Evolutionary conservation across 1,140 invertebrate genomes (phyloP), one percentile per base, ranked within the genome.

Genomic region (Euschistus heros): DNA sequence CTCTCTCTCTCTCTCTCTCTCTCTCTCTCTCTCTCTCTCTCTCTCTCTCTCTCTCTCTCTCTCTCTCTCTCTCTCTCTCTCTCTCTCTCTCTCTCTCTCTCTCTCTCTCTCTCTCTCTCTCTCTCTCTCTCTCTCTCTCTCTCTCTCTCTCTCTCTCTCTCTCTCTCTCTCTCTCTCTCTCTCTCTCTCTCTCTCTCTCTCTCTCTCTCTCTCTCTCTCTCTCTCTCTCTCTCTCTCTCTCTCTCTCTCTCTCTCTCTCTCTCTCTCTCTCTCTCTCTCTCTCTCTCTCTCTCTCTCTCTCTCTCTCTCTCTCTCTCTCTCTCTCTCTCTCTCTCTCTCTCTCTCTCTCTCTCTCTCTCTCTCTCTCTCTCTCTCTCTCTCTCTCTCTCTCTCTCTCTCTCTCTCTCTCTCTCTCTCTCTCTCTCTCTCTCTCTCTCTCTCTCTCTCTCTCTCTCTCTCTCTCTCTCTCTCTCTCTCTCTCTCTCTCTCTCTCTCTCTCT

Each of bases 351-450:
- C 65, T 37, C 57, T 62, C 57, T 66, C 57, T 62, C 65, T 62
- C 65, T 62, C 65, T 62, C 65, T 46, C 65, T 62, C 65, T 62
- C 65, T 62, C 17, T 20, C 59, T 66, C 47, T 66, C 65, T 66
- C 65, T 62, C 65, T 62, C 65, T 46, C 59, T 62, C 65, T 62
- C 65, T 66, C 65, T 66, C 65, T 62, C 65, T 66, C 57, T 66
- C 65, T 62, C 65, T 66, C 65, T 66, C 59, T 62, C 59, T 61
- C 57, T 66, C 57, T 66, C 65, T 66, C 65, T 62, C 65, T 66
- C 65, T 62, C 65, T 62, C 65, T 62, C 65, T 62, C 65, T 62
- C 65, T 62, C 65, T 62, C 65, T 62, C 65, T 62, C 65, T 62
- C 65, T 62, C 65, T 62, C 65, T 62, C 65, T 62, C 65, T 62